These are phyloP conservation scores for Antheraea mylitta DNA, from an alignment of 1,140 invertebrate genomes.

Conservation along the genomic window DNA sequence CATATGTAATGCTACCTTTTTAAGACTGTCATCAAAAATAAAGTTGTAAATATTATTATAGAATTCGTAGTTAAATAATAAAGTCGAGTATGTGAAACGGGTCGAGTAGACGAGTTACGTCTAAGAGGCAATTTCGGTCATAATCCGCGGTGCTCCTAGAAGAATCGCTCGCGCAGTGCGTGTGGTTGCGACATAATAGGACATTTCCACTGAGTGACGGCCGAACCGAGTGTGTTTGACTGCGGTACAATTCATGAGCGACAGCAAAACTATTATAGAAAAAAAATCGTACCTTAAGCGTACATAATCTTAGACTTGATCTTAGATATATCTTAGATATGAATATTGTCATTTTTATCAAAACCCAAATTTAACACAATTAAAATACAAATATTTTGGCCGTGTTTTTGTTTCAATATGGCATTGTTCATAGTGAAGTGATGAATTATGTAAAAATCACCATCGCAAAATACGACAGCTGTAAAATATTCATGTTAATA, in stretches of 20 bases:
- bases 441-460: too few species aligned
- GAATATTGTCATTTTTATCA: too few species aligned
- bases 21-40: neutral
- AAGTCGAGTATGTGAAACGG: constrained; percentile 31
- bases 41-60: neutral
- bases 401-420: too few species aligned
- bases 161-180: constrained; percentile 61
- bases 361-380: too few species aligned
- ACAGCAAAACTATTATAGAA: neutral
- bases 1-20: too few species aligned
- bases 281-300: too few species aligned
- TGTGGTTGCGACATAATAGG: constrained; percentile 69
- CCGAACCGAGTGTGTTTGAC: constrained; percentile 40
- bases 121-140: constrained; percentile 61
- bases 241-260: constrained; percentile 7
- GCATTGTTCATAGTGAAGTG: too few species aligned
- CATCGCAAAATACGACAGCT: too few species aligned
- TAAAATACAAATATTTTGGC: too few species aligned
- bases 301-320: too few species aligned
- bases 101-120: constrained; percentile 24
- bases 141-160: constrained; percentile 57
- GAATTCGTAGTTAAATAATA: constrained; percentile 6
- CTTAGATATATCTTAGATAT: too few species aligned
- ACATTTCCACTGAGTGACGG: constrained; percentile 70
- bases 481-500: too few species aligned